Percentiles rank a stretch among this genome's conserved stretches.
phyloP scores from a whole-genome alignment of 2,797 vertebrate species.

The Hipposideros larvatus region DNA sequence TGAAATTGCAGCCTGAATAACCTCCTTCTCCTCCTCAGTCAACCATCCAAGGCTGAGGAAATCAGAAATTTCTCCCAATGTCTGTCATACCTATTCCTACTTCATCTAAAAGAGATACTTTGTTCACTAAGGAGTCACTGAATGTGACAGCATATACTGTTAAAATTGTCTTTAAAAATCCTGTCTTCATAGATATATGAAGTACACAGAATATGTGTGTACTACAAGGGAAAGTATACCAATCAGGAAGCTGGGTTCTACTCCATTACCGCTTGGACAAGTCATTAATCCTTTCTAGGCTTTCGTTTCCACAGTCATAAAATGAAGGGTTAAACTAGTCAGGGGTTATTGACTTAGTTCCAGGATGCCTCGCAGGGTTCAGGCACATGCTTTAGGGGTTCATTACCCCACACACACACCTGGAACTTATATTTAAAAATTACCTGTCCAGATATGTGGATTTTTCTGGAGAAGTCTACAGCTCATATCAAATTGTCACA shows the following conservation, averaged over 20 bases:
- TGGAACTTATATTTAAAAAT: not conserved
- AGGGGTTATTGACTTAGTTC: not conserved
- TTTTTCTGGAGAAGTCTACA: slow-evolving; percentile 29
- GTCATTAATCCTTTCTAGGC: not conserved
- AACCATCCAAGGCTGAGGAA: not conserved
- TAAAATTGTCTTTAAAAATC: slow-evolving; percentile 38
- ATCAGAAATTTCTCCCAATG: not conserved
- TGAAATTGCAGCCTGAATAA: not conserved
- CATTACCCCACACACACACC: not conserved
- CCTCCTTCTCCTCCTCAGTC: not conserved
- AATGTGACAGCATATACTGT: not conserved
- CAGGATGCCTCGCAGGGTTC: not conserved
- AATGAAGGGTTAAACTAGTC: not conserved
- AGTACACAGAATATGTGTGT: not conserved
- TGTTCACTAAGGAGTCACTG: not conserved
- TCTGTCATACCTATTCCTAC: not conserved
- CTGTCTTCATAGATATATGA: not conserved
- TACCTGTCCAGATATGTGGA: not conserved
- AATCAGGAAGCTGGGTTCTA: not conserved
- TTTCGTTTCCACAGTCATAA: not conserved
- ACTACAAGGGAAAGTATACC: not conserved
- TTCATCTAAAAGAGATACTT: slow-evolving; percentile 3
- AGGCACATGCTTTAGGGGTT: not conserved
- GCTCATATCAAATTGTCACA: not conserved
- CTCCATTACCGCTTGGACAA: not conserved